These are phyloP conservation scores for Catamblyrhynchus diadema DNA, from an alignment of 2,797 vertebrate genomes.

Conservation along the genomic window DNA sequence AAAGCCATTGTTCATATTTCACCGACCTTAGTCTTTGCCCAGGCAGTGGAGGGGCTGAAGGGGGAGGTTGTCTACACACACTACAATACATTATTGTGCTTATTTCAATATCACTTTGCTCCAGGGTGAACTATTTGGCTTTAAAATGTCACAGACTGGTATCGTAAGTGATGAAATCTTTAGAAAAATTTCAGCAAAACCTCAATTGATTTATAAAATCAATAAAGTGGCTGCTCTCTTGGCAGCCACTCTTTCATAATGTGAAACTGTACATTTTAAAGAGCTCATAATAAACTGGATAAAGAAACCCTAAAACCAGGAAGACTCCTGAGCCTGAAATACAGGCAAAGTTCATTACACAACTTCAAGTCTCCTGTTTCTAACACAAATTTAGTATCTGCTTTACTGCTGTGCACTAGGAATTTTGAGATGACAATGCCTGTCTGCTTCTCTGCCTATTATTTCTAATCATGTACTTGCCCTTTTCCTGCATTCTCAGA, in stretches of 20 bases:
- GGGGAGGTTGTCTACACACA: not conserved
- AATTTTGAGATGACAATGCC: not conserved
- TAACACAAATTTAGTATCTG: not conserved
- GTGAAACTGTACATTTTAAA: not conserved
- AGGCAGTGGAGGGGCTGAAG: not conserved
- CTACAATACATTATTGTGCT: not conserved
- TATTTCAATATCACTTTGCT: not conserved
- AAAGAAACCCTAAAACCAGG: not conserved
- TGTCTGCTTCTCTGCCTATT: not conserved
- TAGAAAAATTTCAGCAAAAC: not conserved
- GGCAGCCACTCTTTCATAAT: not conserved
- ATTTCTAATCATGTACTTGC: not conserved
- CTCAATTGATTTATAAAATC: not conserved
- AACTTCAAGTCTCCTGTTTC: not conserved
- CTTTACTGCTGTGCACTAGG: not conserved
- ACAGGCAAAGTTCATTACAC: not conserved
- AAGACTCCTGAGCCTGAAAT: not conserved
- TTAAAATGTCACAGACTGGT: not conserved
- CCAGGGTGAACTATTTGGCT: not conserved
- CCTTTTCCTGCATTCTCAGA: not conserved
- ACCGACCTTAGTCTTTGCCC: not conserved
- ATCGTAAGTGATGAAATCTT: not conserved
- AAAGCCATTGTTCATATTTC: constrained; percentile 22
- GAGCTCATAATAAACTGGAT: not conserved
- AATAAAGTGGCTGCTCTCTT: not conserved